Base-by-base conservation (phyloP, 2,797 vertebrate genomes). In the Rhynchonycteris naso region DNA sequence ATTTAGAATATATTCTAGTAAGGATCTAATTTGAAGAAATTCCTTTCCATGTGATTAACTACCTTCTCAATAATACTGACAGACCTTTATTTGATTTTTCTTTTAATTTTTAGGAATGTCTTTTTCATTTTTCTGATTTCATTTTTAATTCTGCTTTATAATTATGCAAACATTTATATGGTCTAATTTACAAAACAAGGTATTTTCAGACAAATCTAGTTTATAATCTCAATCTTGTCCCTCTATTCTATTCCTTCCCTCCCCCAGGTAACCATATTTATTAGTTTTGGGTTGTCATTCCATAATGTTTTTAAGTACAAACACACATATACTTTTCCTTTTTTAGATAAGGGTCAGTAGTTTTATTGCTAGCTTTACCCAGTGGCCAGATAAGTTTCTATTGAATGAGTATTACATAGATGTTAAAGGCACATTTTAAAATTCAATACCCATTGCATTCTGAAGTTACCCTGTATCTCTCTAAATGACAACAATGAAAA, bases 81-180 rank as follows among this genome's bases (percentile, higher is more conserved):
- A 78, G 35, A 56, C 7, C 50, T 33, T 66, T 65, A 24, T 66
- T 91, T 93, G 66, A 63, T 69, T 94, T 59, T 92, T 59, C 80
- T 59, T 90, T 85, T 66, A 63, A 87, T 56, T 72, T 95, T 59
- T 43, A 86, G 33, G 2, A 61, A 59, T 79, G 19, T 91, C 5
- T 78, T 21, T 10, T 19, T 26, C 83, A 68, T 71, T 85, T 75
- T 61, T 91, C 90, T 82, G 26, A 63, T 78, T 96, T 89, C 43
- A 74, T 66, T 69, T 88, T 89, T 86, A 78, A 79, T 79, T 90
- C 72, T 94, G 43, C 19, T 71, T 83, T 76, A 63, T 82, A 94
- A 95, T 88, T 81, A 96, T 24, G 9, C 65, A 91, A 92, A 88
- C 24, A 26, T 87, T 66, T 56, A 90, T 61, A 47, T 38, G 15